These are phyloP conservation scores for Melospiza georgiana DNA, from an alignment of 2,113 vertebrate genomes.

Conservation along the genomic window DNA sequence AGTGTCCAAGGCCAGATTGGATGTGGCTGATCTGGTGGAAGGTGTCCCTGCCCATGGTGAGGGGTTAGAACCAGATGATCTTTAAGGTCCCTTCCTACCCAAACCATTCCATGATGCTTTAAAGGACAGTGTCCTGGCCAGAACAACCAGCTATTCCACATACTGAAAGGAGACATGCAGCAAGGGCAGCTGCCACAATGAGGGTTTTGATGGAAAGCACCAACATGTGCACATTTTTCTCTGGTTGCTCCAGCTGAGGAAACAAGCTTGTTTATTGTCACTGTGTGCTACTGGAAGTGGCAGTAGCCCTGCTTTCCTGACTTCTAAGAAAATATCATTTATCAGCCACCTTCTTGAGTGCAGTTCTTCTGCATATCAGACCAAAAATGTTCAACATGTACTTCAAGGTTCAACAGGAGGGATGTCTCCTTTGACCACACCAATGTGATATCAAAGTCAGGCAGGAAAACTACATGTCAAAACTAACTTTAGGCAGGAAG, in stretches of 20 bases:
- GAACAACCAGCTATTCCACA: not conserved
- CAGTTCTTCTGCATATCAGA: not conserved
- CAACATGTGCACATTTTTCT: not conserved
- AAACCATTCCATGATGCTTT: not conserved
- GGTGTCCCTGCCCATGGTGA: not conserved
- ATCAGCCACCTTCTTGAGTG: not conserved
- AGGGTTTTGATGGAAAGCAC: not conserved
- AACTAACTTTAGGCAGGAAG: not conserved
- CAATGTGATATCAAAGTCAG: not conserved
- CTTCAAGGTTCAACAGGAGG: not conserved
- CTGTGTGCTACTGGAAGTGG: not conserved
- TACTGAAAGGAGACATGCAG: not conserved
- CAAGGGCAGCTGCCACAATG: not conserved
- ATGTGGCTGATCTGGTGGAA: not conserved
- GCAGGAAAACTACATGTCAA: accelerated
- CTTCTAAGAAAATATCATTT: not conserved
- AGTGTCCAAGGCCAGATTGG: not conserved
- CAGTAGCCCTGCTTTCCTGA: not conserved
- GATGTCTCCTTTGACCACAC: not conserved
- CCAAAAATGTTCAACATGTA: not conserved
- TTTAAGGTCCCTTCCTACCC: not conserved
- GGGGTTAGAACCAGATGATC: not conserved
- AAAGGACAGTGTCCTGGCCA: not conserved
- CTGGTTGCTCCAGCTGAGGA: not conserved
- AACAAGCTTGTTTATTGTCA: not conserved